Evolutionary conservation across 2,797 vertebrate genomes (phyloP).

Genomic region (Simalia tracyae): DNA sequence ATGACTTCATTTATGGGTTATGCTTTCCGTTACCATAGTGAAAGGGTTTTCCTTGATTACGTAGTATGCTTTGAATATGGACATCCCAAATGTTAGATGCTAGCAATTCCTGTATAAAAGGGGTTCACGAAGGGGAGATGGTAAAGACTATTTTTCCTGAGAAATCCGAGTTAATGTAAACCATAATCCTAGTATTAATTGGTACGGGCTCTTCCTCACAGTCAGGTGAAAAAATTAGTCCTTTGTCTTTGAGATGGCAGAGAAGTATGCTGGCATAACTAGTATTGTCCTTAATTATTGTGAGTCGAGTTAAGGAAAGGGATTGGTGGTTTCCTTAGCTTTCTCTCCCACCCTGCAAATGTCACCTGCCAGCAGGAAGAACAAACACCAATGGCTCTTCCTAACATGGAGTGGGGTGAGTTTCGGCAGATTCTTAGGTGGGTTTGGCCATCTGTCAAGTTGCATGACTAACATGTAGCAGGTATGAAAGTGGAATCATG

Average conservation of each 20-base stretch:
- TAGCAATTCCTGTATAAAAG: too few relatives aligned
- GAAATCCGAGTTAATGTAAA: not conserved
- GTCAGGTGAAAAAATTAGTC: not conserved
- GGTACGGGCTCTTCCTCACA: too few relatives aligned
- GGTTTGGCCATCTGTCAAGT: not conserved
- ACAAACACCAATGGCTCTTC: not conserved
- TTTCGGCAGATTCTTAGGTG: not conserved
- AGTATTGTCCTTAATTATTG: not conserved
- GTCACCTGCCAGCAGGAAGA: not conserved
- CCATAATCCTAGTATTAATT: not conserved
- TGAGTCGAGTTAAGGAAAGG: not conserved
- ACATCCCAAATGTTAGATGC: too few relatives aligned
- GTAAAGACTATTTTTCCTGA: too few relatives aligned
- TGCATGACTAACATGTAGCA: not conserved
- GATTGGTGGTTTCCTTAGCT: not conserved
- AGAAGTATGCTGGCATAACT: not conserved
- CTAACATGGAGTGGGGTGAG: not conserved
- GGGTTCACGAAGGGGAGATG: too few relatives aligned
- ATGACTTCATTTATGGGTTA: slow-evolving; percentile 40
- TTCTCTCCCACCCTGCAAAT: not conserved
- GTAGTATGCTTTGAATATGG: slow-evolving; percentile 27
- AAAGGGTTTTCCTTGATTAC: slow-evolving; percentile 39
- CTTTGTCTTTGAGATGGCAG: not conserved
- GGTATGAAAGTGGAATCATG: not conserved
- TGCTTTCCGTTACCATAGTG: slow-evolving; percentile 47